Evolutionary conservation across 2,888 invertebrate genomes (phyloP).

Genomic region (Cataglyphis cursor): DNA sequence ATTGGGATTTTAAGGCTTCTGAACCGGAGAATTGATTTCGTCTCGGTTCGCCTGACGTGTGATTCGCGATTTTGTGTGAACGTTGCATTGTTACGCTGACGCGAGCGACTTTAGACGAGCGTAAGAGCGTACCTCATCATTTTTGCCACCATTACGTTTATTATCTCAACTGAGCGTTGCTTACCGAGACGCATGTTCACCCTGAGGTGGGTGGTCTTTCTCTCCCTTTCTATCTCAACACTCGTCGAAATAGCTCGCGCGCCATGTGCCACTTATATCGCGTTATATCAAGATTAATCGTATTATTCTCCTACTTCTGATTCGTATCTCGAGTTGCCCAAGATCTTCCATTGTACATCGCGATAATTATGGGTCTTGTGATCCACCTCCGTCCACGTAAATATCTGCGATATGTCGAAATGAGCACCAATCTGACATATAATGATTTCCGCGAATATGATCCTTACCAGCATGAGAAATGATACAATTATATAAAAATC

Average conservation of each 20-base stretch:
- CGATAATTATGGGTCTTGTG: constrained; percentile 25
- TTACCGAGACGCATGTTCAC: constrained; percentile 48
- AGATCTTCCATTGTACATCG: constrained; percentile 60
- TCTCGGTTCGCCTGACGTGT: neutral
- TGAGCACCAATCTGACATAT: neutral
- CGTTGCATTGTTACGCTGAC: constrained; percentile 10
- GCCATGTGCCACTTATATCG: constrained; percentile 40
- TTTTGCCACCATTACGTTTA: constrained; percentile 26
- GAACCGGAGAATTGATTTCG: neutral
- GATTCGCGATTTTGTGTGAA: constrained; percentile 15
- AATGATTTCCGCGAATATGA: constrained; percentile 22
- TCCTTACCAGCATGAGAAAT: neutral
- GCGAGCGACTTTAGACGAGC: neutral
- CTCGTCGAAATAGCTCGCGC: constrained; percentile 63
- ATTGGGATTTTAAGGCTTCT: neutral
- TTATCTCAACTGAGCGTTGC: constrained; percentile 38
- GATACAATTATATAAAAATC: neutral
- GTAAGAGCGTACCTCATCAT: constrained; percentile 12
- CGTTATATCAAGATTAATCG: constrained; percentile 67
- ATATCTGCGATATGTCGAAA: constrained; percentile 19
- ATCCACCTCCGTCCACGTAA: neutral
- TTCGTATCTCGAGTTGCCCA: constrained; percentile 64
- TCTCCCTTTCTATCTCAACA: constrained; percentile 22
- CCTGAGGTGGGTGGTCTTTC: constrained; percentile 57
- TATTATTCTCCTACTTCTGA: constrained; percentile 63